Conservation (phyloP, 2,113 vertebrate genomes). For the Ceyx margarethae region DNA sequence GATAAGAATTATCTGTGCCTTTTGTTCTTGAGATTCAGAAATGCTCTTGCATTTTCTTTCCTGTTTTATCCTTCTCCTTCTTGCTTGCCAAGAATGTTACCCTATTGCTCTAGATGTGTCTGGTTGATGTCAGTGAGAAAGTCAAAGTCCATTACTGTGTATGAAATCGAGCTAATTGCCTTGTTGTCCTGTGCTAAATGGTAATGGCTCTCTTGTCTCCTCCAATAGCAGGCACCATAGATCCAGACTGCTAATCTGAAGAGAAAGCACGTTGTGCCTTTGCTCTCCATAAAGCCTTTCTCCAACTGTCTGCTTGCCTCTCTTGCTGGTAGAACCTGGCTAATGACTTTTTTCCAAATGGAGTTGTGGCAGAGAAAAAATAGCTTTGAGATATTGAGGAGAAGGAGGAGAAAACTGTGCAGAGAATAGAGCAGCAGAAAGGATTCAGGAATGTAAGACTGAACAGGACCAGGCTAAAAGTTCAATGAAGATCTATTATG, state of each 20-base stretch:
- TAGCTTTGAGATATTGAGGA: neutral
- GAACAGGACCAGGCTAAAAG: neutral
- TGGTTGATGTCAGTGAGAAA: neutral
- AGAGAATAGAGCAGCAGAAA: neutral
- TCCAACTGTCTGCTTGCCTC: neutral
- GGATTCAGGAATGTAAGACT: neutral
- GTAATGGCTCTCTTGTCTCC: slow-evolving; percentile 14
- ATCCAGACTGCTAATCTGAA: neutral
- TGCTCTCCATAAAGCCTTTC: neutral
- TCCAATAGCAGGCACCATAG: neutral
- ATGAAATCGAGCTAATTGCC: slow-evolving; percentile 16
- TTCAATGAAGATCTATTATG: neutral
- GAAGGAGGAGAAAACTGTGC: neutral
- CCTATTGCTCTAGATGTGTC: neutral
- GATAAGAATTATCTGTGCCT: neutral
- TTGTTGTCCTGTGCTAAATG: slow-evolving; percentile 4
- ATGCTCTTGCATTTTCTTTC: neutral
- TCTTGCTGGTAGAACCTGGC: neutral
- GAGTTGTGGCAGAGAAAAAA: neutral
- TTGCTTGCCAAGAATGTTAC: neutral
- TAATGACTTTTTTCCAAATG: neutral
- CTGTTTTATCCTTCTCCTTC: neutral
- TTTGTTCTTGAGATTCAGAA: neutral
- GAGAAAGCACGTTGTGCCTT: neutral
- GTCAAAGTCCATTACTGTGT: neutral